Base-by-base conservation (phyloP, 2,113 vertebrate species). In the Gnathonemus echidnorhynchus region DNA sequence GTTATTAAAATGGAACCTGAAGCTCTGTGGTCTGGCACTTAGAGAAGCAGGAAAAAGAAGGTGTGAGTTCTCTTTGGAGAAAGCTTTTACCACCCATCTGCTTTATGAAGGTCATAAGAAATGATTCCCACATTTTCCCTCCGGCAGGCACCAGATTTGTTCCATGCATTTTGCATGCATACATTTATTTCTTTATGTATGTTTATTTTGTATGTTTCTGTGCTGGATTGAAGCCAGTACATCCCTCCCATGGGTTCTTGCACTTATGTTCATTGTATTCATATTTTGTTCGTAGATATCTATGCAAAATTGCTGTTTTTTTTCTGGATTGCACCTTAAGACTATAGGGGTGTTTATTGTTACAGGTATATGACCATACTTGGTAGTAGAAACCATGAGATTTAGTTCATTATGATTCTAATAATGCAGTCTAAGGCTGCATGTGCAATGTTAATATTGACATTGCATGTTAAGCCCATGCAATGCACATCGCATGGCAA, bases 1-100 rank as follows among this genome's bases (percentile, higher is more conserved):
- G 77, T 24, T 85, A 42, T 85, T 89, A 89, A 58, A 85, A 27
- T 19, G 24, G 89, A 56, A 80, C 52, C 50, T 89, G 15, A 31
- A 89, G 48, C 88, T 53, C 21, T 84, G 77, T 62, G 52, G 35
- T 89, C 70, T 89, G 49, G 70, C 62, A 52, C 49, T 39, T 83
- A 4, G 74, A 46, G 89, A 52, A 46, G 88, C 31, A 45, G 17
- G 50, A 39, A 21, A 21, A 56, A 42, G 45, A 42, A 53, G 39
- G 35, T 46, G 77, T 58, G 74, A 58, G 49, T 85, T 89, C 13
- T 56, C 49, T 49, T 49, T 89, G 70, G 80, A 83, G 80, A 50
- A 48, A 89, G n/a, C 48, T 89, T 80, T 83, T 53, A 42, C 35
- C 31, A 31, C 31, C 48, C 31, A 48, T 15, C 74, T 53, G 88